Percentiles rank a stretch among this genome's conserved stretches.
Conservation (phyloP, 2,888 invertebrate species). For the Phasia obesa region DNA sequence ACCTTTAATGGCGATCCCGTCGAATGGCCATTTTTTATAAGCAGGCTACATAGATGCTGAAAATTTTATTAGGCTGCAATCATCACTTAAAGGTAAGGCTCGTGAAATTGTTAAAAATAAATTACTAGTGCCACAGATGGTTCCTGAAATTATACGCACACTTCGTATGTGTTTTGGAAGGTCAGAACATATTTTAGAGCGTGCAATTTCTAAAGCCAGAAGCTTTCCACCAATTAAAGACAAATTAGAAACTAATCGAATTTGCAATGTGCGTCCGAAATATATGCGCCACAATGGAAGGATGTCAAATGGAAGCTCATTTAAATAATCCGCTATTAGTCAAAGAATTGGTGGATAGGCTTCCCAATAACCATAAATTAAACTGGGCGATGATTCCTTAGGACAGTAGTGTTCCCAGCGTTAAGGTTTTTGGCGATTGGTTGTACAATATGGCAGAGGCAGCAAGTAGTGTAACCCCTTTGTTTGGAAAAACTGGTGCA, state of each 20-base stretch:
- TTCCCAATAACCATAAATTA: constrained; percentile 36
- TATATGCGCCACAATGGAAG: constrained; percentile 43
- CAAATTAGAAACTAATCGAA: constrained; percentile 35
- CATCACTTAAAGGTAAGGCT: constrained; percentile 44
- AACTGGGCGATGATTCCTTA: constrained; percentile 47
- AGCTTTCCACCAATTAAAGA: constrained; percentile 34
- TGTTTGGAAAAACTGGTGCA: neutral
- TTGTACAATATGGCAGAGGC: constrained; percentile 29
- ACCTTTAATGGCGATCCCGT: neutral
- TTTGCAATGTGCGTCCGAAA: constrained; percentile 33
- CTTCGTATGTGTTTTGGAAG: constrained; percentile 45
- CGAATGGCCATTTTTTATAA: constrained; percentile 12
- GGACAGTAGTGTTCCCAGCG: constrained; percentile 23
- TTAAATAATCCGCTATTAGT: constrained; percentile 45
- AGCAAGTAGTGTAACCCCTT: constrained; percentile 7
- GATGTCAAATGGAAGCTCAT: constrained; percentile 37
- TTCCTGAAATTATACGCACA: constrained; percentile 45
- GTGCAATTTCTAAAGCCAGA: constrained; percentile 28
- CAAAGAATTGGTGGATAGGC: constrained; percentile 45
- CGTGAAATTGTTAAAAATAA: constrained; percentile 19
- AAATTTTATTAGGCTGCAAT: constrained; percentile 26
- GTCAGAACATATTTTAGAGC: constrained; percentile 38
- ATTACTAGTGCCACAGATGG: constrained; percentile 31
- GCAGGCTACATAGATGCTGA: constrained; percentile 45
- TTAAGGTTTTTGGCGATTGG: constrained; percentile 42